Evolutionary conservation across 2,113 vertebrate genomes (phyloP), one percentile per base, ranked within the genome.

Genomic region (Dicaeum eximium): DNA sequence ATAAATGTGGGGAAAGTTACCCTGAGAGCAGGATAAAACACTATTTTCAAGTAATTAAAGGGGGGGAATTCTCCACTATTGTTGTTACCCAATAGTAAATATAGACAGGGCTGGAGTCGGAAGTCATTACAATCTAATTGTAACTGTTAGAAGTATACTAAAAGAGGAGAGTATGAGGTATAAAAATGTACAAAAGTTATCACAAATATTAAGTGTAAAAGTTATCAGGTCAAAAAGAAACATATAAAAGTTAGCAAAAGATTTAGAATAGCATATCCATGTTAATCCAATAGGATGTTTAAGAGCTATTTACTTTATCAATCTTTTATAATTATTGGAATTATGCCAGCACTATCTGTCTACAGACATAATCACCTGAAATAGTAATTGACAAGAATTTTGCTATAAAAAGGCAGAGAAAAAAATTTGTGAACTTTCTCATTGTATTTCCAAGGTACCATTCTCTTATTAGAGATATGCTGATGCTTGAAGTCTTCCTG

Each of bases 41-140:
- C 31, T 74, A 5, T 93, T 89, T 94, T 62, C 37, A 77, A 66
- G 60, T 45, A 93, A 93, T 86, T 78, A 77, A 22, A 35, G 24
- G 23, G 6, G 6, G 10, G 1, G 5, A 65, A 54, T 25, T 48
- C 66, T 67, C 44, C 19, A 13, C 38, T 44, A 18, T 8, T 70
- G 8, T 58, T 86, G 37, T 44, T 84, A 40, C 31, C 15, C 22
- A 79, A n/a, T n/a, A n/a, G 11, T 40, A 86, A 70, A 77, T 80
- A 86, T 38, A 80, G 72, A 53, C 25, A 88, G 40, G 24, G 21
- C 10, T 86, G 40, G 31, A 83, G 8, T 80, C 13, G 38, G 58
- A 90, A 82, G 30, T 64, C 45, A 71, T n/a, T n/a, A n/a, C n/a
- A n/a, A n/a, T n/a, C n/a, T n/a, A n/a, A n/a, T n/a, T 64, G 1